Evolutionary conservation across 1,140 invertebrate genomes (phyloP).

Genomic region (Homarus americanus): DNA sequence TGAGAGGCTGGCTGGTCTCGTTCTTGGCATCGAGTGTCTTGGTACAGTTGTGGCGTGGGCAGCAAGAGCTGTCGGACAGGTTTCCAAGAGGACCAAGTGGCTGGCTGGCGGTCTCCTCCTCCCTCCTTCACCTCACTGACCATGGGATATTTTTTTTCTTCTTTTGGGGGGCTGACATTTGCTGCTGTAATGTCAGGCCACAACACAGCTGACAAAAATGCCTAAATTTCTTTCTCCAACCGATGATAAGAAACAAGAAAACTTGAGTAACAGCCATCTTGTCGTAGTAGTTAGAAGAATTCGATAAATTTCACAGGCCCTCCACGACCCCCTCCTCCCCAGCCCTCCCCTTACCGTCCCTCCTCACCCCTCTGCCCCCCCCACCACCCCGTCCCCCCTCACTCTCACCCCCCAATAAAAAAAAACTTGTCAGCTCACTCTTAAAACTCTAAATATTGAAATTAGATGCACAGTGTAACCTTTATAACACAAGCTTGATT

Average conservation of each 20-base stretch:
- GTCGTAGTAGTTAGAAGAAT: too few relatives aligned
- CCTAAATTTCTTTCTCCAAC: too few relatives aligned
- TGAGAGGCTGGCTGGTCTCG: background rate
- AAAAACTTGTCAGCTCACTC: background rate
- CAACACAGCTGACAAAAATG: background rate
- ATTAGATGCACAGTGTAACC: background rate
- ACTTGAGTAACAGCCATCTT: too few relatives aligned
- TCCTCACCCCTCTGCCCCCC: too few relatives aligned
- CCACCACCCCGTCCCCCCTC: too few relatives aligned
- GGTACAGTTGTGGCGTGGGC: conserved; percentile 5
- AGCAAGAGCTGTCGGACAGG: background rate
- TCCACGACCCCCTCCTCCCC: too few relatives aligned
- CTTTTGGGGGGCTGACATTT: too few relatives aligned
- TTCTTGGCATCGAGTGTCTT: background rate
- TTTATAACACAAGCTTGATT: background rate
- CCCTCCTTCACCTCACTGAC: background rate
- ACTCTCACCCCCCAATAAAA: too few relatives aligned
- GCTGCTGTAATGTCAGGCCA: background rate
- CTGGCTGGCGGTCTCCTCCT: background rate
- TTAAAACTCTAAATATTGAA: background rate
- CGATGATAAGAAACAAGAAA: too few relatives aligned
- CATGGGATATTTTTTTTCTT: background rate
- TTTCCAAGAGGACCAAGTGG: background rate
- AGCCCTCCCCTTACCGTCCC: too few relatives aligned
- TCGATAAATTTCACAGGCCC: too few relatives aligned